A percentile compares a stretch with the other conserved stretches of the same genome.
phyloP scores from a whole-genome alignment of 2,797 vertebrate genomes.

The Pseudochaenichthys georgianus region DNA sequence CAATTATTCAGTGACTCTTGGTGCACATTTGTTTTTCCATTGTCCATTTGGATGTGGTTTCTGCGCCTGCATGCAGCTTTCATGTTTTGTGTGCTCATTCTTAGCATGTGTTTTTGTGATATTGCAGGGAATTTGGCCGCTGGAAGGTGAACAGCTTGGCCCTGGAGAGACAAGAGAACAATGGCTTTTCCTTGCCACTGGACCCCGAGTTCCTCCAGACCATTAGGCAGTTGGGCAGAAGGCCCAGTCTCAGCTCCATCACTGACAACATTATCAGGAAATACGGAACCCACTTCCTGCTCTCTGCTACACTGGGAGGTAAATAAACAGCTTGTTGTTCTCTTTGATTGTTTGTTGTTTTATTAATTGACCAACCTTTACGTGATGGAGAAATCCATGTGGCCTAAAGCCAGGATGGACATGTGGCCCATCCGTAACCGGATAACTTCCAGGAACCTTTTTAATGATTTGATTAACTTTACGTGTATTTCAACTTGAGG shows the following conservation, averaged over 20 bases:
- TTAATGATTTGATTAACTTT: constrained; percentile 2
- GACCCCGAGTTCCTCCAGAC: constrained; percentile 97
- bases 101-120: constrained; percentile 68
- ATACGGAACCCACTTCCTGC: constrained; percentile 97
- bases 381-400: neutral
- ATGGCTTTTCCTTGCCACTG: constrained; percentile 93
- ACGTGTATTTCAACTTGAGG: neutral
- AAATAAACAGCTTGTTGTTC: constrained; percentile 51
- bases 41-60: neutral
- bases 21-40: constrained; percentile 44
- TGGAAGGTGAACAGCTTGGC: constrained; percentile 99
- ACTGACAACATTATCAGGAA: constrained; percentile 97
- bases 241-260: constrained; percentile 92
- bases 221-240: constrained; percentile 94
- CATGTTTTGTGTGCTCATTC: constrained; percentile 24
- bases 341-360: constrained; percentile 14
- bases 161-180: constrained; percentile 95
- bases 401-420: neutral
- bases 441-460: neutral
- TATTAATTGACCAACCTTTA: no score
- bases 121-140: constrained; percentile 97
- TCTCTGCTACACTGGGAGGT: constrained; percentile 98
- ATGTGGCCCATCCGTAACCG: neutral
- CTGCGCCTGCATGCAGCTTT: constrained; percentile 29
- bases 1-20: neutral